phyloP scores from a whole-genome alignment of 2,888 invertebrate species.

The Andrena dorsata region DNA sequence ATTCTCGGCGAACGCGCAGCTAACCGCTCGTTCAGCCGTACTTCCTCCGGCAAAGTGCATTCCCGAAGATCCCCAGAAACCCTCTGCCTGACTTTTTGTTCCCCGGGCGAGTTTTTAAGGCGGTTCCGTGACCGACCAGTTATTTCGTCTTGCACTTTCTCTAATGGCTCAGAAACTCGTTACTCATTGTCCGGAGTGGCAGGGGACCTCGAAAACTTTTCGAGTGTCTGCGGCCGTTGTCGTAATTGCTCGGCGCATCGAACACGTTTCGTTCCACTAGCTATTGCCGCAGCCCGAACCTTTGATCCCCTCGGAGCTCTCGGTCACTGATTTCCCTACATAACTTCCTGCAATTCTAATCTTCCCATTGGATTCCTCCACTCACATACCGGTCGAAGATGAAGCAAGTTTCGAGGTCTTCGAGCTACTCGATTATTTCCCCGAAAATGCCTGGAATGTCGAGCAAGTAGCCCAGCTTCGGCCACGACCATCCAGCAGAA shows the following conservation, averaged over 20 bases:
- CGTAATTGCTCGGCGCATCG: slow-evolving; percentile 59
- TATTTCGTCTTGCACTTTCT: slow-evolving; percentile 65
- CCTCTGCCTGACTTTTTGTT: slow-evolving; percentile 13
- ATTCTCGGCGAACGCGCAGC: background rate
- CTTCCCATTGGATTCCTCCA: slow-evolving; percentile 9
- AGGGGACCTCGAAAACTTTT: slow-evolving; percentile 49
- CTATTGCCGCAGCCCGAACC: background rate
- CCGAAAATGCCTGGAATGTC: slow-evolving; percentile 31
- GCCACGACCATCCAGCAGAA: background rate
- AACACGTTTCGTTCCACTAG: slow-evolving; percentile 17
- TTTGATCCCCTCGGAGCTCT: background rate
- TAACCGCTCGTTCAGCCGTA: too few relatives aligned
- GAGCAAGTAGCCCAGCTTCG: background rate
- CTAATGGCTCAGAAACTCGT: slow-evolving; percentile 74
- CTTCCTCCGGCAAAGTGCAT: too few relatives aligned
- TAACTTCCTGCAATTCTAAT: background rate
- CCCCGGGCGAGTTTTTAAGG: slow-evolving; percentile 29
- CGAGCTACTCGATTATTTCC: slow-evolving; percentile 27
- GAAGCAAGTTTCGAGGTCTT: background rate
- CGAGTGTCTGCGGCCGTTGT: slow-evolving; percentile 24
- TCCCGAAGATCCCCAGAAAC: background rate
- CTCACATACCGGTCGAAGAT: slow-evolving; percentile 11
- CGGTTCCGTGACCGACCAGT: slow-evolving; percentile 36
- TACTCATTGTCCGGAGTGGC: slow-evolving; percentile 54
- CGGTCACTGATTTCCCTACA: background rate